Conservation (phyloP, 2,113 vertebrate species). For the Gambusia affinis region DNA sequence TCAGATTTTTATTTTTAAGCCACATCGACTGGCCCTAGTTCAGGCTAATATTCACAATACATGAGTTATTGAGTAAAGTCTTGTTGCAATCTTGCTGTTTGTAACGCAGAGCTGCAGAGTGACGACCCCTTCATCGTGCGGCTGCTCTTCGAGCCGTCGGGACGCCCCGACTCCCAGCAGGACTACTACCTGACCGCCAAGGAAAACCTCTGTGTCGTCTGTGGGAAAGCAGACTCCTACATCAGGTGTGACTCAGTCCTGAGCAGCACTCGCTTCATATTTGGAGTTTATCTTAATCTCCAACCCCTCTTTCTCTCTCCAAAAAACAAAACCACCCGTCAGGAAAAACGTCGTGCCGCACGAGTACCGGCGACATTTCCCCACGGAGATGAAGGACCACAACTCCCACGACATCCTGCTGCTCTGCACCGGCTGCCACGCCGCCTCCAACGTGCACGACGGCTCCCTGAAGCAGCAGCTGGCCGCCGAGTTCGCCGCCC, state of each 20-base stretch:
- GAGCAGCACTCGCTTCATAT: too few species aligned
- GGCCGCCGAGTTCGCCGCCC: conserved; percentile 87
- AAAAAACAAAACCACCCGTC: not conserved
- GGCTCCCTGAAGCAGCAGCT: conserved; percentile 90
- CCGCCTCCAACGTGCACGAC: conserved; percentile 92
- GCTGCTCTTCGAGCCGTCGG: conserved; percentile 93
- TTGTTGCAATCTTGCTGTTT: not conserved
- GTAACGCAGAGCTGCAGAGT: conserved; percentile 85
- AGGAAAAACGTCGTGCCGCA: conserved; percentile 98
- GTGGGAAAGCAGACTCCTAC: conserved; percentile 93
- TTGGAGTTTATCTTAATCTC: too few species aligned
- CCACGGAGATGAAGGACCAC: conserved; percentile 97
- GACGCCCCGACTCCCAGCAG: conserved; percentile 92
- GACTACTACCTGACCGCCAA: conserved; percentile 97
- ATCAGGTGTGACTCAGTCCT: conserved; percentile 84
- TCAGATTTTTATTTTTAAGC: too few species aligned
- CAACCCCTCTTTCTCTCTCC: not conserved
- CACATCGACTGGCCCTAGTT: too few species aligned
- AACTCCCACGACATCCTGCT: conserved; percentile 97
- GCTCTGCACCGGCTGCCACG: conserved; percentile 94
- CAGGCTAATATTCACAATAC: too few species aligned
- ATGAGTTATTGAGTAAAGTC: too few species aligned
- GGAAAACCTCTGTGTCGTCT: conserved; percentile 96
- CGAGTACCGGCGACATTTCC: conserved; percentile 95
- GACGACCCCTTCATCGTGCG: conserved; percentile 92